Conservation (phyloP, 1,140 invertebrate species). For the Pemphigus obesinymphae region DNA sequence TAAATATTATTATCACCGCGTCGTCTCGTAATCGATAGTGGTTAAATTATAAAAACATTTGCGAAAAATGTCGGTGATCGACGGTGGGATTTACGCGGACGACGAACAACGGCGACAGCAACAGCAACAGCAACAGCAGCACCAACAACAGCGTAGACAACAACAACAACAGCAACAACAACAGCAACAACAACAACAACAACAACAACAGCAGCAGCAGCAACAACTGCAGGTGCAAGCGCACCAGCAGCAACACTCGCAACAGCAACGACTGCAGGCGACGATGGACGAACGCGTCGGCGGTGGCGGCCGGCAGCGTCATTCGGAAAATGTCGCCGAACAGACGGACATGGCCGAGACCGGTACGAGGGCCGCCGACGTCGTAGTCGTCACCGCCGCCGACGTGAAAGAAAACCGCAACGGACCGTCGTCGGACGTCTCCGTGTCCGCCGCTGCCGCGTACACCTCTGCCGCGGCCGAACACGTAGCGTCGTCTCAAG, state of each 20-base stretch:
- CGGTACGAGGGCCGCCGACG: slow-evolving; percentile 58
- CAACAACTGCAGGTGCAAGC: slow-evolving; percentile 8
- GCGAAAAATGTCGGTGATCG: neutral
- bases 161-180: neutral
- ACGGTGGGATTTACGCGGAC: neutral
- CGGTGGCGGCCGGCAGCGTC: slow-evolving; percentile 28
- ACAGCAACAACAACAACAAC: neutral
- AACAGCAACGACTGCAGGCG: slow-evolving; percentile 2
- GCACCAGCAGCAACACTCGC: neutral
- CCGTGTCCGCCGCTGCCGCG: slow-evolving; percentile 47
- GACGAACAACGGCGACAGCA: neutral
- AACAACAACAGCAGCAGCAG: neutral
- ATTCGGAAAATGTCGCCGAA: slow-evolving; percentile 62
- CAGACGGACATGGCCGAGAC: slow-evolving; percentile 62
- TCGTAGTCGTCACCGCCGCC: slow-evolving; percentile 51
- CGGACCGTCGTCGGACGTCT: slow-evolving; percentile 53
- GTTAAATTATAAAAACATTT: no score
- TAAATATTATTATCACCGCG: no score
- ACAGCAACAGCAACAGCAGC: neutral
- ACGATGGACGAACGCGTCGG: slow-evolving; percentile 9
- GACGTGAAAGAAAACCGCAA: slow-evolving; percentile 59
- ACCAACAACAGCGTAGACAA: neutral
- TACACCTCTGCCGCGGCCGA: slow-evolving; percentile 47
- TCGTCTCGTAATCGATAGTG: no score
- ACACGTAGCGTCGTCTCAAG: slow-evolving; percentile 52